Percentiles rank a stretch among this genome's conserved stretches.
Conservation (phyloP, 2,888 invertebrate genomes). For the Stenolophus ochropezus region DNA sequence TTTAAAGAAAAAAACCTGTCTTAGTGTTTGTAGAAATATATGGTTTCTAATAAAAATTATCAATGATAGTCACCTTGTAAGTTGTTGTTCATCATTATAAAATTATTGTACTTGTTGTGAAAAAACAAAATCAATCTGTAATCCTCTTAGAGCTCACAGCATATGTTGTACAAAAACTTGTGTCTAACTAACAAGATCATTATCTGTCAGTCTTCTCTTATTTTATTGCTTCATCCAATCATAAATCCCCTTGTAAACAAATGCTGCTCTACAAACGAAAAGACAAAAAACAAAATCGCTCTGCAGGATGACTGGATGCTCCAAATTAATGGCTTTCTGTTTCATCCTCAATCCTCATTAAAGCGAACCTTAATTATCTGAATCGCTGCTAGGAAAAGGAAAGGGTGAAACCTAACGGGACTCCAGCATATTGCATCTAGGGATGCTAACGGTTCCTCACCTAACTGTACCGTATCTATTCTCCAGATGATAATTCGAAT, state of each 20-base stretch:
- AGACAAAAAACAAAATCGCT: conserved; percentile 37
- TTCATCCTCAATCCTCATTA: conserved; percentile 43
- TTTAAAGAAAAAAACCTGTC: too few relatives aligned
- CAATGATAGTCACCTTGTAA: too few relatives aligned
- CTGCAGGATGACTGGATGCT: conserved; percentile 39
- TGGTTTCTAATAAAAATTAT: too few relatives aligned
- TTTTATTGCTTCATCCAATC: conserved; percentile 28
- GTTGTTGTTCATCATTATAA: background rate
- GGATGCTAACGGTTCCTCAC: conserved; percentile 8
- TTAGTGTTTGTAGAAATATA: too few relatives aligned
- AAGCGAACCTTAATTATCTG: conserved; percentile 41
- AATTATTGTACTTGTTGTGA: background rate
- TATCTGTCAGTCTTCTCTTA: conserved; percentile 6
- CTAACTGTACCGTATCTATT: conserved; percentile 29
- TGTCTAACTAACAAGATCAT: conserved; percentile 11
- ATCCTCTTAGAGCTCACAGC: background rate
- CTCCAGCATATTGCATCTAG: conserved; percentile 35
- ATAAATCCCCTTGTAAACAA: conserved; percentile 40
- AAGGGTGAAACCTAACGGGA: conserved; percentile 46
- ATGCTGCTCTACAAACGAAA: conserved; percentile 23
- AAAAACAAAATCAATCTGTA: background rate
- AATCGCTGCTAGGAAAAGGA: conserved; percentile 39
- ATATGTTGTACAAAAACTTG: conserved; percentile 1
- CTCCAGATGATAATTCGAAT: conserved; percentile 34
- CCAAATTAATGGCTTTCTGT: conserved; percentile 43